These are phyloP conservation scores for Ophion ventricosus DNA, from an alignment of 2,888 invertebrate genomes.

Conservation along the genomic window DNA sequence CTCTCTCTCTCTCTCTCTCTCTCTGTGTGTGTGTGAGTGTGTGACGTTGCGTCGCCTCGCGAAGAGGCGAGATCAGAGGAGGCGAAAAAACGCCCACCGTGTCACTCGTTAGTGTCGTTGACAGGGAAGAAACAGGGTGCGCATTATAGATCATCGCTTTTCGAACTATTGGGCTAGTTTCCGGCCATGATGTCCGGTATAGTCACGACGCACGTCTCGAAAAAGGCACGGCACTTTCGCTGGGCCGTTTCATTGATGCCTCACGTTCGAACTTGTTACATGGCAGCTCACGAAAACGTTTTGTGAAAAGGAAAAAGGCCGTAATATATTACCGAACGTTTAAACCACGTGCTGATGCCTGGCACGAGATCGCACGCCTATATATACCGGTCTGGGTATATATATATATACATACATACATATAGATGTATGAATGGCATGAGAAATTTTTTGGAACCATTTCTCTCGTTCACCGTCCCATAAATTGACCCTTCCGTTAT, in stretches of 20 bases:
- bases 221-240: slow-evolving; percentile 38
- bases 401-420: not conserved
- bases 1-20: not conserved
- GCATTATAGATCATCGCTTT: slow-evolving; percentile 52
- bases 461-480: not conserved
- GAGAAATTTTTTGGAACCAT: not conserved
- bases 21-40: too few relatives aligned
- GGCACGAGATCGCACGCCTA: slow-evolving; percentile 38
- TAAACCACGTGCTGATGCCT: slow-evolving; percentile 42
- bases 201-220: slow-evolving; percentile 39
- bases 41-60: not conserved
- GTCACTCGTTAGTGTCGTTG: slow-evolving; percentile 53
- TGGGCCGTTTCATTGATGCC: slow-evolving; percentile 25
- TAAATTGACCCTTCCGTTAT: not conserved
- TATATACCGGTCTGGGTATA: not conserved
- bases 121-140: slow-evolving; percentile 49
- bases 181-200: slow-evolving; percentile 57
- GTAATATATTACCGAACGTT: slow-evolving; percentile 36
- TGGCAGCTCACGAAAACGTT: slow-evolving; percentile 7
- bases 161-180: slow-evolving; percentile 44
- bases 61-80: slow-evolving; percentile 24
- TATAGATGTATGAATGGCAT: too few relatives aligned
- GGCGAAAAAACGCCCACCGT: slow-evolving; percentile 51
- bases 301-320: slow-evolving; percentile 20
- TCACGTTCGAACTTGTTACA: slow-evolving; percentile 42